Evolutionary conservation across 2,888 invertebrate genomes (phyloP).

Genomic region (Cephus runcator): DNA sequence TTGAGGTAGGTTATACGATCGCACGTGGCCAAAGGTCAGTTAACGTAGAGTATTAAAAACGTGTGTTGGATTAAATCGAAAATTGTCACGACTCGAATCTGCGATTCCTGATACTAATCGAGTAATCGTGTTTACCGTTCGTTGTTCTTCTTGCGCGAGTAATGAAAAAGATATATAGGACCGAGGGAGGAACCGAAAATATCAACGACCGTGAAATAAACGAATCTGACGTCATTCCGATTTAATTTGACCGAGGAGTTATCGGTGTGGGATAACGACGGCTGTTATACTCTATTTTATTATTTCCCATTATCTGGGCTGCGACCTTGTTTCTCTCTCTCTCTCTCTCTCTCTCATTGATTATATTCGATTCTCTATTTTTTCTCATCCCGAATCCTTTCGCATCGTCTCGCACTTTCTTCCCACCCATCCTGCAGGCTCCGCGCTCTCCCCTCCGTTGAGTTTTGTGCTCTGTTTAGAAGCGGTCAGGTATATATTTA

Average conservation of each 20-base stretch:
- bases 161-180: background rate
- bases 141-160: background rate
- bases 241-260: slow-evolving; percentile 18
- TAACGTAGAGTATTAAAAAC: background rate
- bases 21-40: no score
- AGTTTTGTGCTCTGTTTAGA: slow-evolving; percentile 44
- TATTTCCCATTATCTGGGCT: slow-evolving; percentile 23
- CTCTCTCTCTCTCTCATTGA: background rate
- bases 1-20: background rate
- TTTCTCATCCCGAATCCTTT: background rate
- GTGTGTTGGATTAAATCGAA: background rate
- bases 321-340: slow-evolving; percentile 6
- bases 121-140: background rate
- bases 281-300: slow-evolving; percentile 39
- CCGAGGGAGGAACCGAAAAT: slow-evolving; percentile 34
- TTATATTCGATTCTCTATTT: background rate
- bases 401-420: background rate
- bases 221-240: slow-evolving; percentile 2
- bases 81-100: background rate
- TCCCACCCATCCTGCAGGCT: background rate
- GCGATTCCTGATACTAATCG: background rate
- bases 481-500: slow-evolving; percentile 54
- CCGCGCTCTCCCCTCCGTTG: slow-evolving; percentile 27
- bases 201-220: slow-evolving; percentile 47
- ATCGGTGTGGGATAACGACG: slow-evolving; percentile 42